Evolutionary conservation across 2,888 invertebrate species (phyloP).

Genomic region (Polia nebulosa): DNA sequence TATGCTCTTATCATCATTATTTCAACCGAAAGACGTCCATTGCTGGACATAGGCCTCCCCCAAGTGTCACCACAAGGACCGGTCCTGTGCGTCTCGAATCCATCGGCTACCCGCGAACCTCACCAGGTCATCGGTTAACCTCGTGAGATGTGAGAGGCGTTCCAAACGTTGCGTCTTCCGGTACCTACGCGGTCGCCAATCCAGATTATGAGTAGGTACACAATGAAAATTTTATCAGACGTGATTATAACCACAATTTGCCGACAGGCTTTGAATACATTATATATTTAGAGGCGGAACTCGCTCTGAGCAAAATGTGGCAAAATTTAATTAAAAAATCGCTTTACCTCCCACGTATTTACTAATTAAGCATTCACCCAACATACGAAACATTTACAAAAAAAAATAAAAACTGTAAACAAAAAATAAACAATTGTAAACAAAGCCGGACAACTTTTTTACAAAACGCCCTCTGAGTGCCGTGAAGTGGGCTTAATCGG

Average conservation of each 20-base stretch:
- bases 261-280: background rate
- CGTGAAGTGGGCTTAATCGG: constrained; percentile 66
- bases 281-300: background rate
- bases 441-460: constrained; percentile 42
- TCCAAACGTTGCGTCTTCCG: no score
- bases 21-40: no score
- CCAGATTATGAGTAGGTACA: no score
- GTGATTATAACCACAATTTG: background rate
- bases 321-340: background rate
- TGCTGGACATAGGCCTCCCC: no score
- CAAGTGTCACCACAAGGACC: no score
- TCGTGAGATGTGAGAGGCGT: no score
- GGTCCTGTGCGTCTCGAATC: no score
- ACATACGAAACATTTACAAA: background rate
- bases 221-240: background rate
- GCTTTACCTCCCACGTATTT: background rate
- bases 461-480: constrained; percentile 47
- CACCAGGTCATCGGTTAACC: no score
- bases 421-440: constrained; percentile 40
- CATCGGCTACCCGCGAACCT: no score
- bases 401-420: constrained; percentile 14
- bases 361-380: constrained; percentile 32
- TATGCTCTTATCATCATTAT: no score
- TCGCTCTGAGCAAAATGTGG: background rate
- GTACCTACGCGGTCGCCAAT: no score